Evolutionary conservation across 2,797 vertebrate species (phyloP), one percentile per base, ranked within the genome.

Genomic region (Poeciliopsis gracilis): DNA sequence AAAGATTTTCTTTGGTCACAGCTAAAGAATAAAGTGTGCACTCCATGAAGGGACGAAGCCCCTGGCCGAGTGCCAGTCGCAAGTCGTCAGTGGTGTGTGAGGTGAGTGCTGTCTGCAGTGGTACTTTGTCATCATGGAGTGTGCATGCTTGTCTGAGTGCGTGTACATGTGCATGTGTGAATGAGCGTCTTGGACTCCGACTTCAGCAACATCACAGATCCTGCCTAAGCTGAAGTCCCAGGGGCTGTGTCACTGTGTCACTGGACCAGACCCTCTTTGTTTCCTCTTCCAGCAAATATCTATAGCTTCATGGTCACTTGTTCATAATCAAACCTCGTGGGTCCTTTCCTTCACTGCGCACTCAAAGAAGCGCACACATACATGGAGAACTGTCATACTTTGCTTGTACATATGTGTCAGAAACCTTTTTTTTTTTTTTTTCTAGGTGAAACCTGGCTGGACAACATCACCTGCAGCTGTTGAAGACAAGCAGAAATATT

Each of bases 241-340:
- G 83, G 90, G 87, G 87, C 78, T 87, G 85, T 86, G 89, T 91
- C 90, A 90, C 82, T 89, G 85, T 92, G 82, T 90, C 86, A 90
- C 82, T 83, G 83, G 88, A 86, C 84, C 80, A 51, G 71, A 75
- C 46, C 72, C 74, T 88, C 73, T 84, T 77, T 87, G 83, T 51
- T 84, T 90, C 82, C 78, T 88, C 49, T 80, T 81, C 73, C 36
- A 76, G 82, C 77, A 87, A 80, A 85, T 82, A 86, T 79, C 84
- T 86, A 77, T 79, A 69, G 9, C 46, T 77, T 85, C 75, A 9
- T 82, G 80, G 85, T 86, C 92, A 86, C 77, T 36, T 45, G 90
- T 79, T 85, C 78, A 85, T 92, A 88, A 92, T 91, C 89, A 90
- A 91, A 89, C 90, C 90, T 87, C 86, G 82, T 85, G 88, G 88